A percentile compares a stretch with the other conserved stretches of the same genome.
Conservation (phyloP, 2,888 invertebrate genomes). For the Tuberolachnus salignus region DNA sequence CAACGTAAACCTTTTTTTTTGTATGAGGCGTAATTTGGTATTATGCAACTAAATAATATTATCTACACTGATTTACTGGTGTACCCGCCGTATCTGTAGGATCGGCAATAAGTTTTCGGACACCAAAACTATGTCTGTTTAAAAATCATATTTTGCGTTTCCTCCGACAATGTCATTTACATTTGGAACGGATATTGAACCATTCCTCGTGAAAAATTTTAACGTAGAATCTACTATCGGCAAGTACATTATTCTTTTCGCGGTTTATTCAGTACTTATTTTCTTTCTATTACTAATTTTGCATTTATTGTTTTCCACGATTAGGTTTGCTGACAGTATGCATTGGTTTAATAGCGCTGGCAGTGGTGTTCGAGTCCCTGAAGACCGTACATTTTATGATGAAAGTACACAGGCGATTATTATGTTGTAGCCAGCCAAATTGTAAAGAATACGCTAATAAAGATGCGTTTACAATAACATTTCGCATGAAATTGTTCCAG, state of each 20-base stretch:
- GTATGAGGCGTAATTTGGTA: background rate
- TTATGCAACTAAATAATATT: conserved; percentile 6
- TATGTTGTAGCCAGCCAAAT: conserved; percentile 43
- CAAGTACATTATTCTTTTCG: conserved; percentile 4
- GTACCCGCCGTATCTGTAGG: too few relatives aligned
- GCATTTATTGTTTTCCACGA: background rate
- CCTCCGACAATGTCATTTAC: conserved; percentile 50
- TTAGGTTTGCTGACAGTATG: conserved; percentile 56
- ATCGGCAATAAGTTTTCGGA: background rate
- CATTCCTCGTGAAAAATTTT: conserved; percentile 54
- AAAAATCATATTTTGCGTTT: background rate
- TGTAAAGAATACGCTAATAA: conserved; percentile 35
- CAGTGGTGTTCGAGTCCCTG: conserved; percentile 51
- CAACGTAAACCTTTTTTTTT: too few relatives aligned
- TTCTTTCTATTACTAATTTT: background rate
- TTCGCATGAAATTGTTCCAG: conserved; percentile 39
- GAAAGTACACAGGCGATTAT: conserved; percentile 27
- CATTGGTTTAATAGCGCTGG: conserved; percentile 40
- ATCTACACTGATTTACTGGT: background rate
- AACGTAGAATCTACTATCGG: conserved; percentile 47
- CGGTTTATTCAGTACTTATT: background rate
- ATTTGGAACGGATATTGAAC: conserved; percentile 51
- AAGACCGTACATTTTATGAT: conserved; percentile 54
- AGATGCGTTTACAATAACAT: background rate
- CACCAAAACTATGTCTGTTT: background rate